Conservation (phyloP, 2,888 invertebrate species). For the Machimus atricapillus region DNA sequence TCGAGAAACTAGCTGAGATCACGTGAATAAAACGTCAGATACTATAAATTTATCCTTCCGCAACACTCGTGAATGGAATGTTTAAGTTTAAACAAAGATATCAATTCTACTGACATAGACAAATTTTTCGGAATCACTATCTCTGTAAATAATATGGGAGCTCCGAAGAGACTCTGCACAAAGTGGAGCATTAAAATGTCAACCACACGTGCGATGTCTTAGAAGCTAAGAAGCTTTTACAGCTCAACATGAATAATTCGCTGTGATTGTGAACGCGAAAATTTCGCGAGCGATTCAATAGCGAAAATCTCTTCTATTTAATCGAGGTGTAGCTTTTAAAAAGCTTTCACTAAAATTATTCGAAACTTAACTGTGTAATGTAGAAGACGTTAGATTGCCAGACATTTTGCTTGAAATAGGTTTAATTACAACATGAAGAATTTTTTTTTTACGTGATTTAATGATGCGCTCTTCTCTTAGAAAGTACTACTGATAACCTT, state of each 20-base stretch:
- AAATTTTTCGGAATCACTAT: neutral
- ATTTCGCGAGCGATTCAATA: neutral
- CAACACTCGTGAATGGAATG: neutral
- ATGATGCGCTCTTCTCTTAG: too few species aligned
- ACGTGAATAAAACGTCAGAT: neutral
- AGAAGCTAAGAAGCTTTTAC: neutral
- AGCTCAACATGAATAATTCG: too few species aligned
- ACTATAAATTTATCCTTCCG: neutral
- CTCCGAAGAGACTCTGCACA: neutral
- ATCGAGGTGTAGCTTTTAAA: too few species aligned
- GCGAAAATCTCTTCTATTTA: too few species aligned
- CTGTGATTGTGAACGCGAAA: neutral
- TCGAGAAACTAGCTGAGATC: neutral
- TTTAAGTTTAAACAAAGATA: neutral
- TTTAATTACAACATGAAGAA: too few species aligned
- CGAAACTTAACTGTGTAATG: too few species aligned
- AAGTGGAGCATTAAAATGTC: neutral
- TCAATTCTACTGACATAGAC: neutral
- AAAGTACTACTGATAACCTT: too few species aligned
- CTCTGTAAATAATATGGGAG: neutral
- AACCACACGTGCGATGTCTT: neutral
- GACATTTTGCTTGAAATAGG: too few species aligned
- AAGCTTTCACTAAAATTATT: too few species aligned
- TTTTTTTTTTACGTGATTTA: too few species aligned
- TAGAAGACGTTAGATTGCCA: too few species aligned